Evolutionary conservation across 2,113 vertebrate genomes (phyloP).

Genomic region (Pollimyrus isidori): DNA sequence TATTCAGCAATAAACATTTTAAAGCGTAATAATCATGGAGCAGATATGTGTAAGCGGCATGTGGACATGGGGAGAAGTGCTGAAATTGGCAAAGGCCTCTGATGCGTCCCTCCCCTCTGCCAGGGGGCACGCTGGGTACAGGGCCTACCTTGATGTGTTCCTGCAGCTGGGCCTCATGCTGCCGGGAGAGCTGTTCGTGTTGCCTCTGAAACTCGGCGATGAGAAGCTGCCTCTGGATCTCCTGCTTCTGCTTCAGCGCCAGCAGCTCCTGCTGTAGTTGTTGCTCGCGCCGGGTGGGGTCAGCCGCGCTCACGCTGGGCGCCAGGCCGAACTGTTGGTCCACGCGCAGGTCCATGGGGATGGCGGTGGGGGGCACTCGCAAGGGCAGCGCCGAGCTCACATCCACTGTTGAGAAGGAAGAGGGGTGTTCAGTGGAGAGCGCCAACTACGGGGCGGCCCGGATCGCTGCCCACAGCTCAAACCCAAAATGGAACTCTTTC

Average conservation of each 20-base stretch:
- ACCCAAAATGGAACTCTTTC: neutral
- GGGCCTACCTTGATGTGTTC: constrained; percentile 83
- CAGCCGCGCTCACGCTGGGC: constrained; percentile 57
- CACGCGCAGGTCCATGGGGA: constrained; percentile 91
- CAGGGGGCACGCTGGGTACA: neutral
- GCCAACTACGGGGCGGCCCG: neutral
- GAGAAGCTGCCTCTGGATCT: constrained; percentile 92
- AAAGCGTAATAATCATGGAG: neutral
- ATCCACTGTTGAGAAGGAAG: constrained; percentile 65
- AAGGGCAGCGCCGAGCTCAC: constrained; percentile 82
- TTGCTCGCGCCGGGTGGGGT: constrained; percentile 74
- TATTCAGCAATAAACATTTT: neutral
- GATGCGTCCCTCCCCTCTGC: neutral
- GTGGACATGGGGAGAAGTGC: neutral
- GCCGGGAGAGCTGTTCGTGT: constrained; percentile 89
- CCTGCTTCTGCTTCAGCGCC: constrained; percentile 92
- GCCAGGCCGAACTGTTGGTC: constrained; percentile 82
- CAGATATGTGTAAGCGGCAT: neutral
- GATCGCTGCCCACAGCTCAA: neutral
- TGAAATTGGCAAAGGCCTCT: neutral
- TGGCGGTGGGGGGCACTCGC: constrained; percentile 73
- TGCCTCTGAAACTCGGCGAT: constrained; percentile 95
- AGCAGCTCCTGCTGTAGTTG: constrained; percentile 95
- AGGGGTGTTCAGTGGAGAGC: too few species aligned
- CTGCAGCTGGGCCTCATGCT: constrained; percentile 90